phyloP scores from a whole-genome alignment of 2,888 invertebrate species.

The Caenorhabditis panamensis region DNA sequence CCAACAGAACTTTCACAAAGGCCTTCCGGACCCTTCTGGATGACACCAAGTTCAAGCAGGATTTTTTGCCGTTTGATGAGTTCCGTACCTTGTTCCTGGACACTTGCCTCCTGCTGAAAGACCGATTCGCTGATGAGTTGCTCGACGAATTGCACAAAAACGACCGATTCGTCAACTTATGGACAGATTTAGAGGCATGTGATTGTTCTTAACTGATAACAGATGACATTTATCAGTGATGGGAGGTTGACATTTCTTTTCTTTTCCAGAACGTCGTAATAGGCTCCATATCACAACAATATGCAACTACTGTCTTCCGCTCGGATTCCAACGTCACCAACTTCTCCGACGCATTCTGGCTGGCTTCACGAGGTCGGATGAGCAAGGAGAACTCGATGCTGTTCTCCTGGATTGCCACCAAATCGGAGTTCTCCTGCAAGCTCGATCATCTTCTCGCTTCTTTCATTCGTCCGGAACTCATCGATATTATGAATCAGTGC shows the following conservation, averaged over 20 bases:
- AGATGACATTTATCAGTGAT: conserved; percentile 23
- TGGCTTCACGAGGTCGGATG: conserved; percentile 47
- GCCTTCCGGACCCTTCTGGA: conserved; percentile 18
- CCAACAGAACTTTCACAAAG: conserved; percentile 34
- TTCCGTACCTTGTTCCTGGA: conserved; percentile 42
- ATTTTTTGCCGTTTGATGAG: conserved; percentile 42
- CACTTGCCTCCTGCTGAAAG: conserved; percentile 25
- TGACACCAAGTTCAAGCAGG: background rate
- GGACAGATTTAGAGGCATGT: conserved; percentile 57
- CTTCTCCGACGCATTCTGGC: conserved; percentile 57
- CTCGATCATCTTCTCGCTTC: conserved; percentile 39
- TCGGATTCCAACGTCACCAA: conserved; percentile 52
- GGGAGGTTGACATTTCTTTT: conserved; percentile 4
- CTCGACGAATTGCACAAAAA: conserved; percentile 44
- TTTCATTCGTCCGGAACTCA: conserved; percentile 44
- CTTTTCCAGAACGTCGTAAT: conserved; percentile 57
- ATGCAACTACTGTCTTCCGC: conserved; percentile 47
- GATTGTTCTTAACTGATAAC: conserved; percentile 22
- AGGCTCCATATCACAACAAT: conserved; percentile 50
- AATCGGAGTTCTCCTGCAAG: conserved; percentile 54
- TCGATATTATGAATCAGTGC: conserved; percentile 60
- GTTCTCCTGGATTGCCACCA: conserved; percentile 56
- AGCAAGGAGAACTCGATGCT: conserved; percentile 45
- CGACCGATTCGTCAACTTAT: conserved; percentile 51
- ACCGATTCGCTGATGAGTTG: conserved; percentile 40